Evolutionary conservation across 2,797 vertebrate species (phyloP).

Genomic region (Tympanoctomys barrerae): DNA sequence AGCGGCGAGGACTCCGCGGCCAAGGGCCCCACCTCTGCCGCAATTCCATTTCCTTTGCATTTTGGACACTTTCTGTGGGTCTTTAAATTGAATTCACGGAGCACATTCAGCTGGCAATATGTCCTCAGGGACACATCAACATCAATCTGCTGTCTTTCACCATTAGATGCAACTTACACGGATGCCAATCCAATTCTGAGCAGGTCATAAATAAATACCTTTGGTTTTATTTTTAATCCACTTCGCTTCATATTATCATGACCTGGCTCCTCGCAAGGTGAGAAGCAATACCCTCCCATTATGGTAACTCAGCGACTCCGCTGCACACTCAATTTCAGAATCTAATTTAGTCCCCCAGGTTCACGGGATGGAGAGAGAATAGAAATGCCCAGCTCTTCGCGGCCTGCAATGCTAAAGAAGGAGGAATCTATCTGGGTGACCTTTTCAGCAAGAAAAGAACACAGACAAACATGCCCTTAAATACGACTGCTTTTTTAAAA

Average conservation of each 20-base stretch:
- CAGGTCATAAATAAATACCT: slow-evolving; percentile 78
- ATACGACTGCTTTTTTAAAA: not conserved
- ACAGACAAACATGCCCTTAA: slow-evolving; percentile 62
- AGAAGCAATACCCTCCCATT: slow-evolving; percentile 82
- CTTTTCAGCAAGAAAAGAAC: slow-evolving; percentile 73
- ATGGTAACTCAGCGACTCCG: slow-evolving; percentile 65
- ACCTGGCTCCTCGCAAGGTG: slow-evolving; percentile 82
- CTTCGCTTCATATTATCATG: slow-evolving; percentile 83
- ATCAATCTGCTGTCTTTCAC: slow-evolving; percentile 57
- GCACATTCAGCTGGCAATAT: slow-evolving; percentile 37
- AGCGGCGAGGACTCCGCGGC: accelerated
- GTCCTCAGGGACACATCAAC: slow-evolving; percentile 42
- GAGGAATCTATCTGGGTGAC: slow-evolving; percentile 77
- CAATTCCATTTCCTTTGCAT: not conserved
- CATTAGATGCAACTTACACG: slow-evolving; percentile 56
- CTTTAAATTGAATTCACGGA: slow-evolving; percentile 71
- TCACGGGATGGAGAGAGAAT: slow-evolving; percentile 86
- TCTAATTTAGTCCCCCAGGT: slow-evolving; percentile 89
- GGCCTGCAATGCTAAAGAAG: slow-evolving; percentile 72
- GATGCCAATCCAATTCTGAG: slow-evolving; percentile 75
- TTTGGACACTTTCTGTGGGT: slow-evolving; percentile 64
- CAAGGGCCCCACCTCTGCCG: not conserved
- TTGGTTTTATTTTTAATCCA: slow-evolving; percentile 86
- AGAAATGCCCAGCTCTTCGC: slow-evolving; percentile 85
- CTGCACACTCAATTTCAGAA: slow-evolving; percentile 88